Conservation (phyloP, 1,140 invertebrate species). For the Atta colombica region DNA sequence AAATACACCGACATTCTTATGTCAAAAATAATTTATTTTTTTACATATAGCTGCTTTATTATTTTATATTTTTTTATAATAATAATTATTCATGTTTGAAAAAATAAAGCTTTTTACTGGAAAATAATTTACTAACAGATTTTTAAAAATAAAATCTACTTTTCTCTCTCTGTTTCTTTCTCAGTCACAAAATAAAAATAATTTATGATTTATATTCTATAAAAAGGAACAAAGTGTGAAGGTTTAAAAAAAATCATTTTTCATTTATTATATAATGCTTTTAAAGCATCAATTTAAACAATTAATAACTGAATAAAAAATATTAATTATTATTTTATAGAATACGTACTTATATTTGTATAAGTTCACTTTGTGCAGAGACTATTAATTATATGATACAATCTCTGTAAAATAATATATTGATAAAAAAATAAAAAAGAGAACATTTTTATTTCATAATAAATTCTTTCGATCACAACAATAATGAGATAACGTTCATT, state of each 20-base stretch:
- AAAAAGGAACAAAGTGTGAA: background rate
- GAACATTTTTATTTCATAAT: conserved; percentile 8
- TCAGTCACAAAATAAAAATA: background rate
- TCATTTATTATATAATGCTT: background rate
- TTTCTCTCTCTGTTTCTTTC: no score
- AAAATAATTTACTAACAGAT: background rate
- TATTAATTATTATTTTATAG: conserved; percentile 4
- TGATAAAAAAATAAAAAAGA: background rate
- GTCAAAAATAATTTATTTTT: background rate
- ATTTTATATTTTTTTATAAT: background rate
- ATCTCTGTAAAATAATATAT: background rate
- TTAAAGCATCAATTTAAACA: background rate
- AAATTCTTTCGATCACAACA: background rate
- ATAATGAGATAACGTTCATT: background rate
- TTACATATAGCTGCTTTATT: background rate
- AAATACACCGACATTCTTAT: background rate
- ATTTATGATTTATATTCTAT: conserved; percentile 19
- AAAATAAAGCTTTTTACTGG: background rate
- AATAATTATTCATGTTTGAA: background rate
- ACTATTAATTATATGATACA: background rate
- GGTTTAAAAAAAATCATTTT: background rate
- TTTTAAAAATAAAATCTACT: background rate
- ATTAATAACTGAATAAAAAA: background rate
- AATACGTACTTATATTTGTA: background rate
- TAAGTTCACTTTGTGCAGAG: background rate